Evolutionary conservation across 2,888 invertebrate genomes (phyloP), one percentile per base, ranked within the genome.

Genomic region (Alloscopus bannaensis): DNA sequence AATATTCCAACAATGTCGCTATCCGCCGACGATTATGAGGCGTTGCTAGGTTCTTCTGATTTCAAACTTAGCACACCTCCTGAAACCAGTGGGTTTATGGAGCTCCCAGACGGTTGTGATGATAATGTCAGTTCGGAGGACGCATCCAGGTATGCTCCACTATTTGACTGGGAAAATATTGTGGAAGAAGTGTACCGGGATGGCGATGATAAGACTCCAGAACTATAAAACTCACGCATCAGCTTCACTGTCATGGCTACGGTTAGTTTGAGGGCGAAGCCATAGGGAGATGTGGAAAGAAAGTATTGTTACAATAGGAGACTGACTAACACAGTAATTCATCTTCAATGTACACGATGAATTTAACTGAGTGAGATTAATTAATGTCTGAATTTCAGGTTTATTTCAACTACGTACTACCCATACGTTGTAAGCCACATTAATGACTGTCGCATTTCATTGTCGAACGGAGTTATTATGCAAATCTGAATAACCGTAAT

Each of bases 351-450:
- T 45, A 70, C 31, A 57, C 22, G 28, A 55, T 59, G 50, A 59
- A 31, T 55, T 65, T 78, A 78, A 78, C 78, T 29, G 66, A 71
- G 70, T 78, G 78, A 78, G 78, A 78, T 78, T 78, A 78, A 59
- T 59, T 59, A 70, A 70, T 59, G 77, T 78, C 77, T 78, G 77
- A 78, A 52, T 59, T 66, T 31, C 28, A 70, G 13, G 55, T 47
- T 20, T 66, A 22, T 50, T n/a, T 52, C 18, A 50, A 20, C 40
- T 24, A 18, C 18, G 8, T n/a, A n/a, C n/a, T n/a, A n/a, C 22
- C 70, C 45, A 60, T 68, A 24, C 40, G 20, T 31, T 55, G 8
- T 3, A 57, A 36, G 31, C 20, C 42, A 40, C 36, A 16, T 50
- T n/a, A n/a, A n/a, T n/a, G n/a, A n/a, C n/a, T n/a, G n/a, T n/a